Evolutionary conservation across 2,888 invertebrate genomes (phyloP).

Genomic region (Argynnis bischoffii): DNA sequence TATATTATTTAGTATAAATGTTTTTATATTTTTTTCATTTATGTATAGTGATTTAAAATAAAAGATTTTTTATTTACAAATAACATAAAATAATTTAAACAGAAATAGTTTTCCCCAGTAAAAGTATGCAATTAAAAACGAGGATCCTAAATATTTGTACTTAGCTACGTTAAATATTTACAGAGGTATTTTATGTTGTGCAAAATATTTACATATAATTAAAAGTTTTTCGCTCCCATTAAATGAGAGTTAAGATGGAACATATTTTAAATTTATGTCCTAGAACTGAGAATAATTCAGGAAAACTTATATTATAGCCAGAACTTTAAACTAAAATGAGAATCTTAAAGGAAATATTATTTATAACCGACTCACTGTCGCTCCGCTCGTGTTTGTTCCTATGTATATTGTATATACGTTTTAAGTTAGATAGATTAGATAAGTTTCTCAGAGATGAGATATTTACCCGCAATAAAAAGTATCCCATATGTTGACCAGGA

Average conservation of each 20-base stretch:
- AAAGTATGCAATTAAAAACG: constrained; percentile 20
- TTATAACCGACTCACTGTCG: no score
- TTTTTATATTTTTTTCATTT: no score
- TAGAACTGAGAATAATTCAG: background rate
- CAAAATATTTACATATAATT: constrained; percentile 16
- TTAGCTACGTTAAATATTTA: constrained; percentile 11
- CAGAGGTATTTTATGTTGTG: constrained; percentile 15
- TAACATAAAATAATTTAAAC: background rate
- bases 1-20: no score
- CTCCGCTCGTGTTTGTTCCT: no score
- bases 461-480: no score
- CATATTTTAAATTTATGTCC: constrained; percentile 17
- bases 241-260: constrained; percentile 11
- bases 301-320: no score
- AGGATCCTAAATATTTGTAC: constrained; percentile 12
- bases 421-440: no score
- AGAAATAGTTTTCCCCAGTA: background rate
- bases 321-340: background rate
- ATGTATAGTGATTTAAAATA: constrained; percentile 4
- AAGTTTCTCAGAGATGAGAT: no score
- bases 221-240: constrained; percentile 13
- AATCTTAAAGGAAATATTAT: no score
- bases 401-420: no score
- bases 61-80: background rate
- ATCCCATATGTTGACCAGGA: no score